Percentiles rank a stretch among this genome's conserved stretches.
Evolutionary conservation across 2,888 invertebrate species (phyloP).

Genomic region (Arge pagana): DNA sequence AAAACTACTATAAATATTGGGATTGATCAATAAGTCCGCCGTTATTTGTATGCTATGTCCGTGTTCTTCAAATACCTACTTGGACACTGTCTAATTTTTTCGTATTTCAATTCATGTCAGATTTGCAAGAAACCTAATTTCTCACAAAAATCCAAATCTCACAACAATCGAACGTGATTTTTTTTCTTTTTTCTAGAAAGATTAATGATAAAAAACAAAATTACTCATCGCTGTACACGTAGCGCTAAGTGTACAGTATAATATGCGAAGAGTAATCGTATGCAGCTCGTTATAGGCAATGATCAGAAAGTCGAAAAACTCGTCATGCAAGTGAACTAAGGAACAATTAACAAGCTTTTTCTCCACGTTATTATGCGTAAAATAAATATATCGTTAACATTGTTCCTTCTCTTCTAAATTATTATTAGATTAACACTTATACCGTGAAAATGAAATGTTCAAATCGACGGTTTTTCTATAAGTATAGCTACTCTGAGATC

Average conservation of each 20-base stretch:
- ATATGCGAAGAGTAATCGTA: not conserved
- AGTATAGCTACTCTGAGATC: not conserved
- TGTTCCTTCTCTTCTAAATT: not conserved
- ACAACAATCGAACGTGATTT: not conserved
- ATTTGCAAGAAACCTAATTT: not conserved
- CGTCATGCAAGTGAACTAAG: not conserved
- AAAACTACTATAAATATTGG: conserved; percentile 33
- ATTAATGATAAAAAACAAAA: not conserved
- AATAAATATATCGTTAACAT: not conserved
- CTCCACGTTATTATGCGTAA: too few species aligned
- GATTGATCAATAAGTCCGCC: conserved; percentile 33
- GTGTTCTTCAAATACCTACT: conserved; percentile 34
- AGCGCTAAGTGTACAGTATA: not conserved
- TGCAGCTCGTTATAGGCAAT: not conserved
- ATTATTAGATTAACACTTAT: too few species aligned
- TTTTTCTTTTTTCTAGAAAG: too few species aligned
- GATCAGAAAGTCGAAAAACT: not conserved
- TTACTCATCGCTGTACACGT: not conserved
- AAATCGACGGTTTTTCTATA: not conserved
- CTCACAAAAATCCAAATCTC: not conserved
- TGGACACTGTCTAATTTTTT: not conserved
- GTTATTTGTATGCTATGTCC: conserved; percentile 55
- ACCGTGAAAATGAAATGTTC: not conserved
- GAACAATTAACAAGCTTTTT: conserved; percentile 1
- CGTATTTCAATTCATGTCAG: not conserved